Evolutionary conservation across 2,113 vertebrate species (phyloP).

Genomic region (Galeopterus variegatus): DNA sequence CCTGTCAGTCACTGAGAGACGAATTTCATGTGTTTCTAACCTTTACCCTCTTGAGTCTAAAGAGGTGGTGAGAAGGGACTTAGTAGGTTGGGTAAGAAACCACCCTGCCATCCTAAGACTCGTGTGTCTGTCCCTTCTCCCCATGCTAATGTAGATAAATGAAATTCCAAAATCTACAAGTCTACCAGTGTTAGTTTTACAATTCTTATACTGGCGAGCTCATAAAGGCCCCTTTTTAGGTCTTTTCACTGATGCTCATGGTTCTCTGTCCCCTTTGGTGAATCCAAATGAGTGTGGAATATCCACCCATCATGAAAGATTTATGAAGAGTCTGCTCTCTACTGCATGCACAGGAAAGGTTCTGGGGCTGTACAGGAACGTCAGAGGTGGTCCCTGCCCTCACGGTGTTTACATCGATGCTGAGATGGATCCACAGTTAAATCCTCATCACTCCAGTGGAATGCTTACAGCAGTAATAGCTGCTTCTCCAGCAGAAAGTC

Average conservation of each 20-base stretch:
- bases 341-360: not conserved
- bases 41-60: not conserved
- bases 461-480: not conserved
- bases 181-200: not conserved
- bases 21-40: not conserved
- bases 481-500: conserved; percentile 33
- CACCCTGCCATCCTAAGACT: not conserved
- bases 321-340: not conserved
- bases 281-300: not conserved
- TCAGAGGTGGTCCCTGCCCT: not conserved
- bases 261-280: not conserved
- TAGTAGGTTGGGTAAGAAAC: not conserved
- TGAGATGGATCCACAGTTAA: not conserved
- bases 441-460: not conserved
- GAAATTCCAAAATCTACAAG: not conserved
- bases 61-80: not conserved
- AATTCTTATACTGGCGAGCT: not conserved
- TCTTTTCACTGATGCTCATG: not conserved
- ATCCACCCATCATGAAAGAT: not conserved
- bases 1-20: not conserved
- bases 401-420: not conserved
- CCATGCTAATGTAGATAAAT: not conserved
- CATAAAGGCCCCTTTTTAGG: not conserved
- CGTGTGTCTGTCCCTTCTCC: not conserved
- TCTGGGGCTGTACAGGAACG: not conserved